Base-by-base conservation (phyloP, 2,113 vertebrate genomes). In the Sturnus vulgaris region DNA sequence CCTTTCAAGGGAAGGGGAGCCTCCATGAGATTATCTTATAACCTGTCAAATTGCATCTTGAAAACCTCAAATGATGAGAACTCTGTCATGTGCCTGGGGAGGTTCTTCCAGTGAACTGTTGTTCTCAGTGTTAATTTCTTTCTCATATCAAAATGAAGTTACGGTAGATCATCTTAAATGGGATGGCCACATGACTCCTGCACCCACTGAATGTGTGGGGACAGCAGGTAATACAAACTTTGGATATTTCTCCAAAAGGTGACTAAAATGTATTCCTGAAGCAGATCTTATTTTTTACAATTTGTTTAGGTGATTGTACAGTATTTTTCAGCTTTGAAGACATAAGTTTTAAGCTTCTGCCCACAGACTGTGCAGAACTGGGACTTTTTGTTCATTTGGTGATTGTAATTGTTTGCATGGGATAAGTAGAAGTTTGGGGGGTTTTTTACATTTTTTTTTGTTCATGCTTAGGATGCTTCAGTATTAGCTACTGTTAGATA, bases 31-130 rank as follows among this genome's bases (percentile, higher is more conserved):
- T 71, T 79, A 47, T n/a, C 49, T 64, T 16, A 23, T 49, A 64
- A 56, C 25, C 23, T 69, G 53, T 40, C 44, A 85, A 69, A 68
- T 9, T 47, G 8, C 6, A 39, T 44, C 44, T 40, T 73, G 44
- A 47, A 89, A 82, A 88, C 4, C 8, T 69, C 24, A 24, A 39
- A 31, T 42, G 20, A 46, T 31, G 40, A 8, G 9, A 3, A 23
- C 9, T 60, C 5, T 79, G 15, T 50, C 18, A 7, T 0, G 0
- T 56, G 9, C 8, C 19, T 56, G 10, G 6, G 12, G 9, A 66
- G 11, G 10, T 46, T 80, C 18, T 53, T 91, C 22, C n/a, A n/a
- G 17, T 57, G 42, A 52, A 10, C 42, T 46, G 16, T 20, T 75
- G 11, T 70, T 84, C 21, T 84, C 35, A 37, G 20, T 24, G 11